phyloP scores from a whole-genome alignment of 2,888 invertebrate species.

The Achlya flavicornis region DNA sequence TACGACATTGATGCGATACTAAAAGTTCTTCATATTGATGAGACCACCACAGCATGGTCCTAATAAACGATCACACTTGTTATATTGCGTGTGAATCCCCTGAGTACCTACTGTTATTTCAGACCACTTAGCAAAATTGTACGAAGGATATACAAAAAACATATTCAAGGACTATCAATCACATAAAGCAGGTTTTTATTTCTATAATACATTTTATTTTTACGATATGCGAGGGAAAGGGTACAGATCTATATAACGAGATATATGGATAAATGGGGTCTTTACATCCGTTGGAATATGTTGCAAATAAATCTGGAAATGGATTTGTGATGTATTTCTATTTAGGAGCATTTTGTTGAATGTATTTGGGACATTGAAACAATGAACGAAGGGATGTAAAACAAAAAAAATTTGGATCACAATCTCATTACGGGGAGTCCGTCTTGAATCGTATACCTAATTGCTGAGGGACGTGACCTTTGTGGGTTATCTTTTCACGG shows the following conservation, averaged over 20 bases:
- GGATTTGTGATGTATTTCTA: background rate
- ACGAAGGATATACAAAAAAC: background rate
- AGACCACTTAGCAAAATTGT: background rate
- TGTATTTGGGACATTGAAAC: background rate
- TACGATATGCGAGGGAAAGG: background rate
- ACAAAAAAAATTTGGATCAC: background rate
- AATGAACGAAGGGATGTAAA: background rate
- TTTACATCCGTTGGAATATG: background rate
- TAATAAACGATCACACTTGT: no score
- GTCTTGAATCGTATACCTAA: no score
- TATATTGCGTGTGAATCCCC: no score
- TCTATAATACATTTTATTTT: slow-evolving; percentile 7
- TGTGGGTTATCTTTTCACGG: no score
- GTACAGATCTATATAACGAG: background rate
- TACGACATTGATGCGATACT: no score
- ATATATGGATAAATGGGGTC: background rate
- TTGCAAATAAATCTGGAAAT: slow-evolving; percentile 1
- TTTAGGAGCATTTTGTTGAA: background rate
- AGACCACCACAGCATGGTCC: no score
- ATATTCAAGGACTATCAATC: background rate
- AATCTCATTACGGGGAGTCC: no score
- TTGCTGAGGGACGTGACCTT: no score
- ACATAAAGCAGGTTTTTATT: slow-evolving; percentile 4
- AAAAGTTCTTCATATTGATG: no score
- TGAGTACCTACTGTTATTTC: no score